A percentile compares a stretch with the other conserved stretches of the same genome.
Evolutionary conservation across 2,888 invertebrate genomes (phyloP).

Genomic region (Agrochola lota): DNA sequence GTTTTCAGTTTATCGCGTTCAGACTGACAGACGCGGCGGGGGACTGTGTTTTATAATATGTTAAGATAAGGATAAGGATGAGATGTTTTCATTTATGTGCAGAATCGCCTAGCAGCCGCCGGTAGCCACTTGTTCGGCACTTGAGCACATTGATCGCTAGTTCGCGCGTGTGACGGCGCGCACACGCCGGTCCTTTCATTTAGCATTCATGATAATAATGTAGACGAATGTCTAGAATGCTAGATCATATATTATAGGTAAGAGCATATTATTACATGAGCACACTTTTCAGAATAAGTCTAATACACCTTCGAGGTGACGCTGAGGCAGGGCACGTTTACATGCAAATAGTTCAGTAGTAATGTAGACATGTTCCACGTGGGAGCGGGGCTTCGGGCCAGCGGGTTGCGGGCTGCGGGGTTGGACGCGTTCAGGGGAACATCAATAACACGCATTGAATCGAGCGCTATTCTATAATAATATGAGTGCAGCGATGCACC

Average conservation of each 20-base stretch:
- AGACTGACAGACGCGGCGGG: no score
- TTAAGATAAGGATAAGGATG: no score
- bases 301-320: background rate
- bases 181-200: background rate
- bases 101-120: no score
- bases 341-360: background rate
- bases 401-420: background rate
- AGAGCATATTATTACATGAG: background rate
- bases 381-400: no score
- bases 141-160: background rate
- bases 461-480: background rate
- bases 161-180: background rate
- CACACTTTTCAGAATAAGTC: background rate
- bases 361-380: background rate
- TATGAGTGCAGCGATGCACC: conserved; percentile 24
- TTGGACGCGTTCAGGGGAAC: conserved; percentile 9
- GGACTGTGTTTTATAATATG: no score
- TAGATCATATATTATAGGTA: background rate
- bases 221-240: background rate
- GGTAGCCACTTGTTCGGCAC: background rate
- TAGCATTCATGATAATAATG: background rate
- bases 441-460: conserved; percentile 25
- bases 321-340: background rate
- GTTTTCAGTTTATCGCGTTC: no score
- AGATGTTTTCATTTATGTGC: no score